phyloP scores from a whole-genome alignment of 2,797 vertebrate species.

The Ammospiza maritima region DNA sequence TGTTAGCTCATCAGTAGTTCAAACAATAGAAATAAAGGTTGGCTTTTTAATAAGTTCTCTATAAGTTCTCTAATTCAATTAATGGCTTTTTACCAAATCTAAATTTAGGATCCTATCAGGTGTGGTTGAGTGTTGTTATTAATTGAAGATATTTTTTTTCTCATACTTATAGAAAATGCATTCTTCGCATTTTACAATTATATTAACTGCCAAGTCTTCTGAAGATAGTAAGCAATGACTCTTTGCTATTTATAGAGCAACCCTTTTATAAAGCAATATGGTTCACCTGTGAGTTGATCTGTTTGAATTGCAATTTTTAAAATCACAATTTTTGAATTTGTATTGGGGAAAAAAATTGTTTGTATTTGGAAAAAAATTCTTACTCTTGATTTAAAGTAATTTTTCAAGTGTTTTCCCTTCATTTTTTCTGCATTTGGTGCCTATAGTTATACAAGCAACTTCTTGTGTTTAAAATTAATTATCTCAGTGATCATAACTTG shows the following conservation, averaged over 20 bases:
- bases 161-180: conserved; percentile 16
- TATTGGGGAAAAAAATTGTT: background rate
- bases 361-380: background rate
- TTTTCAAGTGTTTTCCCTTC: background rate
- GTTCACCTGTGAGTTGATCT: background rate
- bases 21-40: conserved; percentile 39
- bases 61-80: conserved; percentile 27
- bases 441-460: background rate
- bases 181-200: conserved; percentile 53
- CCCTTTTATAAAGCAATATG: background rate
- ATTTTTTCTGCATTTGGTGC: background rate
- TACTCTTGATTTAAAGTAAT: background rate
- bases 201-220: conserved; percentile 8
- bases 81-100: conserved; percentile 40
- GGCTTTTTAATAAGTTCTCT: conserved; percentile 36
- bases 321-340: background rate
- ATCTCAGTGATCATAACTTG: background rate
- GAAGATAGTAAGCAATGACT: background rate
- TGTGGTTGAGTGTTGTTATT: conserved; percentile 32
- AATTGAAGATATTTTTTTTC: conserved; percentile 31
- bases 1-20: conserved; percentile 13
- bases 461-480: background rate
- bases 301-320: background rate
- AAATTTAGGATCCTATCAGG: conserved; percentile 15
- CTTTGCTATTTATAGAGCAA: background rate